A percentile compares a stretch with the other conserved stretches of the same genome.
These are phyloP conservation scores for Botrylloides violaceus DNA, from an alignment of 23 tunicate species.

Conservation along the genomic window DNA sequence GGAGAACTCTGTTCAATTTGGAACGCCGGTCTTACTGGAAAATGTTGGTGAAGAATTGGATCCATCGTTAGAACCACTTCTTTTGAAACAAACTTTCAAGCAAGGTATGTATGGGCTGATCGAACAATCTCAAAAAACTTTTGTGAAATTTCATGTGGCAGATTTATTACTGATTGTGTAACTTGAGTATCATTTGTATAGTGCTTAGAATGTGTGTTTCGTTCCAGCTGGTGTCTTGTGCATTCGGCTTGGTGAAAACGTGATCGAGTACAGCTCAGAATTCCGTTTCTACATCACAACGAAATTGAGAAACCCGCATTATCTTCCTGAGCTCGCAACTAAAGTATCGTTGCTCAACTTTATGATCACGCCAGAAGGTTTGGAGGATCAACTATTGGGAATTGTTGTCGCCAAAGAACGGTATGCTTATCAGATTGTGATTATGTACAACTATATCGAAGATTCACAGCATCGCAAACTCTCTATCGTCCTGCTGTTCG, in stretches of 20 bases:
- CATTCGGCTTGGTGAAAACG: constrained; percentile 92
- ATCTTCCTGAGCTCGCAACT: constrained; percentile 93
- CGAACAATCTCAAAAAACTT: too few species aligned
- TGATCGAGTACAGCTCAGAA: constrained; percentile 89
- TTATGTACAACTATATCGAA: neutral
- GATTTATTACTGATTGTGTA: neutral
- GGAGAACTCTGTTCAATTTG: constrained; percentile 98
- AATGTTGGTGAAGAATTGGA: constrained; percentile 94
- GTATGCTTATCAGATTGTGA: constrained; percentile 15
- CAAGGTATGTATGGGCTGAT: constrained; percentile 53
- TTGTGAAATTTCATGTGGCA: too few species aligned
- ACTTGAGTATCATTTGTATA: neutral
- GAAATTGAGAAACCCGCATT: constrained; percentile 95
- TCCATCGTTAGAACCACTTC: constrained; percentile 97
- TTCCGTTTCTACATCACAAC: constrained; percentile 99
- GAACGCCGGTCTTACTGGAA: constrained; percentile 92
- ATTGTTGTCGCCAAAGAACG: constrained; percentile 98
- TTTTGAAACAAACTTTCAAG: constrained; percentile 91
- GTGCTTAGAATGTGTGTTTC: too few species aligned
- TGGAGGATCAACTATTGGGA: constrained; percentile 97
- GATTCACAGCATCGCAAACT: neutral
- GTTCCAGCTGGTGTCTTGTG: constrained; percentile 70
- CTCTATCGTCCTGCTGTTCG: neutral
- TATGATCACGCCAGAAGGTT: constrained; percentile 99
- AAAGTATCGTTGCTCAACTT: constrained; percentile 99